Percentiles rank a stretch among this genome's conserved stretches.
phyloP scores from a whole-genome alignment of 2,797 vertebrate genomes.

The Philypnodon macrostomus region DNA sequence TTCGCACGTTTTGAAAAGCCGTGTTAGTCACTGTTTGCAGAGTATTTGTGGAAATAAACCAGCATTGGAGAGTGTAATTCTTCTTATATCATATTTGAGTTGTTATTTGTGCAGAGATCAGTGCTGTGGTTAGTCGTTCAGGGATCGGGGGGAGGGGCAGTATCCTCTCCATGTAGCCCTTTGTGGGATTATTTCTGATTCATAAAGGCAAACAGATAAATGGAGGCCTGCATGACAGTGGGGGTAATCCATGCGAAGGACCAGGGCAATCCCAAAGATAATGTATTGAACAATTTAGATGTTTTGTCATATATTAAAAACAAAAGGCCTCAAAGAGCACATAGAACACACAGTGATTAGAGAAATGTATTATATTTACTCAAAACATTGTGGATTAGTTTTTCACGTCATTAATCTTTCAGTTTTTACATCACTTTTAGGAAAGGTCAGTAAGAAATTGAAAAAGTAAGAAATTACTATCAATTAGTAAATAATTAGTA shows the following conservation, averaged over 20 bases:
- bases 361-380: too few species aligned
- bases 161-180: slow-evolving; percentile 16
- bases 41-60: background rate
- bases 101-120: slow-evolving; percentile 16
- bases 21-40: background rate
- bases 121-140: too few species aligned
- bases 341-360: too few species aligned
- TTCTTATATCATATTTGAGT: slow-evolving; percentile 17
- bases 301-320: too few species aligned
- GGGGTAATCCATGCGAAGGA: slow-evolving; percentile 30
- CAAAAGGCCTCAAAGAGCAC: too few species aligned
- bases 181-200: slow-evolving; percentile 52
- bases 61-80: slow-evolving; percentile 3
- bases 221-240: slow-evolving; percentile 20
- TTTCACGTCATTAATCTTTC: too few species aligned
- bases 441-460: too few species aligned
- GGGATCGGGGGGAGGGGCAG: slow-evolving; percentile 5
- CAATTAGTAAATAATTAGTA: too few species aligned
- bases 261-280: slow-evolving; percentile 1
- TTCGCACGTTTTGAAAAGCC: background rate
- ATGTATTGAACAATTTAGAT: too few species aligned
- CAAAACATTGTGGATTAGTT: too few species aligned
- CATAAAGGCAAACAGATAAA: slow-evolving; percentile 46
- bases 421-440: too few species aligned
- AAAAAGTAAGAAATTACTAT: too few species aligned